phyloP scores from a whole-genome alignment of 2,113 vertebrate species.

The Helogale parvula region DNA sequence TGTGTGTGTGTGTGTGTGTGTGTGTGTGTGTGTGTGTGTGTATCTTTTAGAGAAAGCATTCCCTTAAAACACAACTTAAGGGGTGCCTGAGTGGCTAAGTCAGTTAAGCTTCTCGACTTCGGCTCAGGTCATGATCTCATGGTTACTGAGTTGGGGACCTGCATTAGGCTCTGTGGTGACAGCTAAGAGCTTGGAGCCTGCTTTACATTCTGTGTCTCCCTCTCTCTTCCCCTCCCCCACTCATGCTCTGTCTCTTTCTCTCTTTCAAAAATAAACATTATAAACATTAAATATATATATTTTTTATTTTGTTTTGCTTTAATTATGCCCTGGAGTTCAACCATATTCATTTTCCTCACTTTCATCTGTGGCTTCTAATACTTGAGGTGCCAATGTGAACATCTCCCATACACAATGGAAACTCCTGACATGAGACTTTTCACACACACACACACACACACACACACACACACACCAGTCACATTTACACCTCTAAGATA shows the following conservation, averaged over 20 bases:
- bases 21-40: background rate
- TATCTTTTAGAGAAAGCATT: background rate
- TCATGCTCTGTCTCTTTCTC: no score
- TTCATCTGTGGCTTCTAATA: background rate
- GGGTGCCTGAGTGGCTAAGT: no score
- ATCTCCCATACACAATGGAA: background rate
- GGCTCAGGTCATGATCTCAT: no score
- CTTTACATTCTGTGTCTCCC: no score
- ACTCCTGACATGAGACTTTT: background rate
- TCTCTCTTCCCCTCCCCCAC: no score
- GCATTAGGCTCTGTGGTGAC: no score
- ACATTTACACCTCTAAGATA: background rate
- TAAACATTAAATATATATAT: background rate
- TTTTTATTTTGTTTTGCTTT: background rate
- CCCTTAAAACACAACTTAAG: background rate
- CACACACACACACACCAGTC: background rate
- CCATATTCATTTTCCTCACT: background rate
- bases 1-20: background rate
- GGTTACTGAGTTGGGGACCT: no score
- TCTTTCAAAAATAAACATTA: no score
- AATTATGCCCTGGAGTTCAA: background rate
- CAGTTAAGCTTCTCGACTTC: no score
- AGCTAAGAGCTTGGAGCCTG: no score
- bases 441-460: background rate
- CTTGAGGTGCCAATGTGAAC: background rate